Conservation (phyloP, 2,797 vertebrate species). For the Sebastes diploproa region DNA sequence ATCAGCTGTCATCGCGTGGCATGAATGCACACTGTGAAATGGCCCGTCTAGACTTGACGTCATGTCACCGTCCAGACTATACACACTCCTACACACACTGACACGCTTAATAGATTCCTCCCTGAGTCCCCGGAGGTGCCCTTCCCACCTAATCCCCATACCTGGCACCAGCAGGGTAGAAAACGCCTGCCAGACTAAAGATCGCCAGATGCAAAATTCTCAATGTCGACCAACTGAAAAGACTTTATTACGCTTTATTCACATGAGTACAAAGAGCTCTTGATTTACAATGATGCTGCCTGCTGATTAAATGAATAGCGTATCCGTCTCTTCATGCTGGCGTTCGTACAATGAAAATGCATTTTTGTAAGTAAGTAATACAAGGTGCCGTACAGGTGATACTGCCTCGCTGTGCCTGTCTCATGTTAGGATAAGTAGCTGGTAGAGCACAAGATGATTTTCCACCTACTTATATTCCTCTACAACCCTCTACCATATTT, state of each 20-base stretch:
- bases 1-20: slow-evolving; percentile 73
- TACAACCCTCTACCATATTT: background rate
- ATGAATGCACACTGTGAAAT: slow-evolving; percentile 73
- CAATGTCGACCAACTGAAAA: slow-evolving; percentile 19
- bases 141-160: slow-evolving; percentile 69
- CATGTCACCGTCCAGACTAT: slow-evolving; percentile 70
- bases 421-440: background rate
- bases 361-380: background rate
- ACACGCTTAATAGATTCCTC: slow-evolving; percentile 52
- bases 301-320: background rate
- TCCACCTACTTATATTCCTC: background rate
- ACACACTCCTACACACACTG: background rate
- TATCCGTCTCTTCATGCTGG: background rate
- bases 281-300: background rate
- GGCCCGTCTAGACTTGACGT: slow-evolving; percentile 81
- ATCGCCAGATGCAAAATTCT: slow-evolving; percentile 15
- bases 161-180: slow-evolving; percentile 59
- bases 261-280: background rate
- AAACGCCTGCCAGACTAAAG: slow-evolving; percentile 40
- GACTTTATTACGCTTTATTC: background rate
- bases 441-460: background rate
- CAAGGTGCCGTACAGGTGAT: background rate
- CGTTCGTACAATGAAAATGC: background rate
- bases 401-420: background rate
- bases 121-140: slow-evolving; percentile 62